Percentiles rank a stretch among this genome's conserved stretches.
These are phyloP conservation scores for Sicus ferrugineus DNA, from an alignment of 2,888 invertebrate genomes.

Conservation along the genomic window DNA sequence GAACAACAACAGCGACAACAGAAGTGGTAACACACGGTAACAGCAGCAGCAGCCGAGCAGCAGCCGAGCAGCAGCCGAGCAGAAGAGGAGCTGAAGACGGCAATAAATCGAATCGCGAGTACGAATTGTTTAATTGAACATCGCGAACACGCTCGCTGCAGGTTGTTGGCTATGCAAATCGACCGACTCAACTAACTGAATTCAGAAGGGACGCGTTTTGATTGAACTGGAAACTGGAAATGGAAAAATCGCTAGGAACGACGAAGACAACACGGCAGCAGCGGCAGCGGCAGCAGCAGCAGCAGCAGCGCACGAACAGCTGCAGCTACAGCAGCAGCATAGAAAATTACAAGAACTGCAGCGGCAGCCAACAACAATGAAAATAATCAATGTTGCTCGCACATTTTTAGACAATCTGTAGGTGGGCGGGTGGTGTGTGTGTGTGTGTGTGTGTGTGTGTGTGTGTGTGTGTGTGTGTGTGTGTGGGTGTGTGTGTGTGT, in stretches of 20 bases:
- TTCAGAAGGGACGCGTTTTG: slow-evolving; percentile 41
- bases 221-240: slow-evolving; percentile 36
- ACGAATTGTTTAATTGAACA: slow-evolving; percentile 18
- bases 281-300: background rate
- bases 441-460: too few relatives aligned
- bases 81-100: background rate
- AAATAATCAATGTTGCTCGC: slow-evolving; percentile 7
- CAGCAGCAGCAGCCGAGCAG: background rate
- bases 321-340: background rate
- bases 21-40: background rate
- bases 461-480: too few relatives aligned
- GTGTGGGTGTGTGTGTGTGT: too few relatives aligned
- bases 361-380: too few relatives aligned
- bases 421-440: slow-evolving; percentile 36
- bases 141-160: slow-evolving; percentile 15
- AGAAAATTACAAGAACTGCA: slow-evolving; percentile 1
- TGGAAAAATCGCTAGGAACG: slow-evolving; percentile 30
- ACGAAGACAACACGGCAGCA: background rate
- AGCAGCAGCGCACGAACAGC: background rate
- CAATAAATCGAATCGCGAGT: background rate
- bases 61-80: background rate
- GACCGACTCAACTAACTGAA: slow-evolving; percentile 38
- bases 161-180: slow-evolving; percentile 37
- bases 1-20: slow-evolving; percentile 22
- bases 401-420: slow-evolving; percentile 29